A percentile compares a stretch with the other conserved stretches of the same genome.
These are phyloP conservation scores for Sebastiscus albofasciatus DNA, from an alignment of 2,797 vertebrate genomes.

Conservation along the genomic window DNA sequence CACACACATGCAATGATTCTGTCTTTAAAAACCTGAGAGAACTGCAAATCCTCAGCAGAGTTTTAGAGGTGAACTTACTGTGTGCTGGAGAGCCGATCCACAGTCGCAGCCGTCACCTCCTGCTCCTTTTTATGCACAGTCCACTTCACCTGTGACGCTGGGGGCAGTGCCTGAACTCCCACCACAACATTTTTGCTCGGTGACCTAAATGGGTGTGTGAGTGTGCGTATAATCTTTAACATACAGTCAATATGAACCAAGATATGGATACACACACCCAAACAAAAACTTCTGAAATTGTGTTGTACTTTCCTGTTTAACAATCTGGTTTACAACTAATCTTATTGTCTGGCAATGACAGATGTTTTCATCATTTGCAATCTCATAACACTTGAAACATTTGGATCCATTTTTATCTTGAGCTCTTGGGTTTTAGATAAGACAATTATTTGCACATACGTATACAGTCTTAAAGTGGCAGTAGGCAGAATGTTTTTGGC, in stretches of 20 bases:
- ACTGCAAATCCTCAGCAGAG: not conserved
- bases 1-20: too few relatives aligned
- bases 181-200: not conserved
- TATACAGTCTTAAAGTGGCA: not conserved
- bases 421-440: not conserved
- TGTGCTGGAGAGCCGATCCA: constrained; percentile 9
- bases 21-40: not conserved
- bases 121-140: constrained; percentile 41
- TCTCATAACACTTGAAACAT: not conserved
- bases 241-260: not conserved
- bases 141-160: not conserved
- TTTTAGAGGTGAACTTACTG: constrained; percentile 12
- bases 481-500: too few relatives aligned
- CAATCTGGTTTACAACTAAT: not conserved
- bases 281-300: not conserved
- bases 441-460: not conserved
- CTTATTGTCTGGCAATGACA: not conserved
- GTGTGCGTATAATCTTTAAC: constrained; percentile 25
- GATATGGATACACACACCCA: constrained; percentile 3
- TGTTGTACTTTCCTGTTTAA: not conserved
- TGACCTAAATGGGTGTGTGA: constrained; percentile 6
- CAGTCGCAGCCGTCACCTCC: not conserved
- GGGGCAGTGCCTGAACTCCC: not conserved
- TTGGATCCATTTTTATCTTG: not conserved
- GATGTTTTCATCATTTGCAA: not conserved